These are phyloP conservation scores for Dryobota labecula DNA, from an alignment of 2,888 invertebrate species.

Conservation along the genomic window DNA sequence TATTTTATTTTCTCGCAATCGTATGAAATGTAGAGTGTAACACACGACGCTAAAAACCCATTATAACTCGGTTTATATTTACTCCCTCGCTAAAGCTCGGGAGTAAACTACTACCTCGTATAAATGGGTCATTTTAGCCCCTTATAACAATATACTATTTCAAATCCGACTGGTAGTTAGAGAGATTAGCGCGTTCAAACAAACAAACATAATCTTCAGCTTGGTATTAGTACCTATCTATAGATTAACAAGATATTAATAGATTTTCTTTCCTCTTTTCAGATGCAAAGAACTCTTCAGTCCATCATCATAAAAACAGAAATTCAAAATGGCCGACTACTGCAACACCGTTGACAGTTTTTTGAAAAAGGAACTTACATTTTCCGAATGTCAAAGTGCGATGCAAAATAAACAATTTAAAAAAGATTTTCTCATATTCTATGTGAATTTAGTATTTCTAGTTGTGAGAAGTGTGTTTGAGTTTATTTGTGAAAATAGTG, in stretches of 20 bases:
- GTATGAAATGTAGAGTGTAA: no score
- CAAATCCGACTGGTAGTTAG: neutral
- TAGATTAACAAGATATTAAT: neutral
- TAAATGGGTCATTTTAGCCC: no score
- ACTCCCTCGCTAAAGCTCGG: no score
- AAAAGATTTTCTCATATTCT: conserved; percentile 60
- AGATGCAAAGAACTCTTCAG: conserved; percentile 20
- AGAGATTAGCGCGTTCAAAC: neutral
- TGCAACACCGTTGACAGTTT: conserved; percentile 26
- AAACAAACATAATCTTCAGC: neutral
- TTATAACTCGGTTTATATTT: no score
- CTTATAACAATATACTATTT: no score
- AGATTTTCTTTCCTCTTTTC: conserved; percentile 33
- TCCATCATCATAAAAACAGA: conserved; percentile 12
- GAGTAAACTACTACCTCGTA: no score
- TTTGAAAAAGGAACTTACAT: conserved; percentile 33
- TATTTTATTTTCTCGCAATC: no score
- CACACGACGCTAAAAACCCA: no score
- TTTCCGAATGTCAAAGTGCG: conserved; percentile 45
- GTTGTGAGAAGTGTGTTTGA: conserved; percentile 57
- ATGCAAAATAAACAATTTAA: conserved; percentile 32
- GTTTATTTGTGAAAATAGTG: conserved; percentile 62
- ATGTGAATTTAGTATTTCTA: conserved; percentile 62
- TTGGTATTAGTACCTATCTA: no score
- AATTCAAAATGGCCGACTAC: conserved; percentile 42